Evolutionary conservation across 2,888 invertebrate species (phyloP).

Genomic region (Cryptus armator): DNA sequence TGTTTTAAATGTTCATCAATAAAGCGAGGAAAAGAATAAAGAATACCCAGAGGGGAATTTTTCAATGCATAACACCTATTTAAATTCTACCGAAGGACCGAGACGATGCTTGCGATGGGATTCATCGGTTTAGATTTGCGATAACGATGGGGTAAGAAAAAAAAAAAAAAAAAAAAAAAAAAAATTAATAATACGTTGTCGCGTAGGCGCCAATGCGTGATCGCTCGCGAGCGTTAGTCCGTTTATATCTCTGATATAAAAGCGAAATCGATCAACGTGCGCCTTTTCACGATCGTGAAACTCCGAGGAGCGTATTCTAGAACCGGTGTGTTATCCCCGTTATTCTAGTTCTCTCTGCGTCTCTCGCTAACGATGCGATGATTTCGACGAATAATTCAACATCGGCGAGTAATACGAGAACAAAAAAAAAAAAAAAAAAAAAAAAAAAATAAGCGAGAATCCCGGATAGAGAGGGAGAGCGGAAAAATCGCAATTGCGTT

Average conservation of each 20-base stretch:
- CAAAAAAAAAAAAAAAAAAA: slow-evolving; percentile 5
- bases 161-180: slow-evolving; percentile 37
- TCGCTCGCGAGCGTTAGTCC: slow-evolving; percentile 74
- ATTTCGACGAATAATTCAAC: slow-evolving; percentile 74
- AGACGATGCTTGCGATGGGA: slow-evolving; percentile 11
- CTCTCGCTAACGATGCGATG: slow-evolving; percentile 63
- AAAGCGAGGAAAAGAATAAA: slow-evolving; percentile 75
- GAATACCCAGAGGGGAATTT: slow-evolving; percentile 42
- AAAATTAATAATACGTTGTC: slow-evolving; percentile 43
- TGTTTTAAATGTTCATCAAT: slow-evolving; percentile 81
- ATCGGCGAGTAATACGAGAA: slow-evolving; percentile 74
- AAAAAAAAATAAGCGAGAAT: slow-evolving; percentile 39
- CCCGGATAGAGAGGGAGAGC: slow-evolving; percentile 78
- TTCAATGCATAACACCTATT: slow-evolving; percentile 45
- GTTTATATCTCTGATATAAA: slow-evolving; percentile 66
- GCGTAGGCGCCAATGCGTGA: slow-evolving; percentile 63
- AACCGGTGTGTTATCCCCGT: slow-evolving; percentile 77
- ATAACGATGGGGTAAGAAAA: slow-evolving; percentile 46
- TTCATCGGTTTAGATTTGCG: slow-evolving; percentile 53
- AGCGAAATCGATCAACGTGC: slow-evolving; percentile 72
- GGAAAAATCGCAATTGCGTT: slow-evolving; percentile 77
- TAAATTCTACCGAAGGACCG: slow-evolving; percentile 37
- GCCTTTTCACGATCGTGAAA: slow-evolving; percentile 73
- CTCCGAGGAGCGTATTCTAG: slow-evolving; percentile 76
- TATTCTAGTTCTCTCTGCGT: slow-evolving; percentile 67